A percentile compares a stretch with the other conserved stretches of the same genome.
phyloP scores from a whole-genome alignment of 2,113 vertebrate genomes.

The Upupa epops region DNA sequence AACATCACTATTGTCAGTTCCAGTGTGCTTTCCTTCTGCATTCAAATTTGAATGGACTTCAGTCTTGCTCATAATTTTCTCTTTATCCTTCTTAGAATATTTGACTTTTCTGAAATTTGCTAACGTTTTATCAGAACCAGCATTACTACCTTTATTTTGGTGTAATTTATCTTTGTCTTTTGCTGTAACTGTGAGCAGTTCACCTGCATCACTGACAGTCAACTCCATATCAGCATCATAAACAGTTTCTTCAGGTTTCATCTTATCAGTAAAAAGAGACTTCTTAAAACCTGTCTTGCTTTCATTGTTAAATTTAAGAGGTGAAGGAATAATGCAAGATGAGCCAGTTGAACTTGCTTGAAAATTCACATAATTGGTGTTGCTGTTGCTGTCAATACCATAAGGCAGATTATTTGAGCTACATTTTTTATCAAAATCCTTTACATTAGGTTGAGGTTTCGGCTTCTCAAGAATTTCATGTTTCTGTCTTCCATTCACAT shows the following conservation, averaged over 20 bases:
- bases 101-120: constrained; percentile 71
- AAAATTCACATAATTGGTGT: not conserved
- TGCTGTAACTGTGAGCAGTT: constrained; percentile 65
- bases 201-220: constrained; percentile 70
- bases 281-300: not conserved
- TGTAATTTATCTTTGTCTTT: constrained; percentile 35
- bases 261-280: not conserved
- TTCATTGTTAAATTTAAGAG: not conserved
- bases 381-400: not conserved
- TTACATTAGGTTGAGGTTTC: not conserved
- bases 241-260: constrained; percentile 68
- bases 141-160: constrained; percentile 17
- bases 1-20: not conserved
- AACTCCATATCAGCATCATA: constrained; percentile 78
- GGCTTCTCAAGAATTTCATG: not conserved
- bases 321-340: not conserved
- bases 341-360: not conserved
- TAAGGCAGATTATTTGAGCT: not conserved
- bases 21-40: not conserved
- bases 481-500: constrained; percentile 65
- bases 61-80: constrained; percentile 46
- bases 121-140: constrained; percentile 15
- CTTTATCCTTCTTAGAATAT: constrained; percentile 59
- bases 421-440: constrained; percentile 19
- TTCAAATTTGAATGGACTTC: not conserved